Conservation (phyloP, 1,140 invertebrate species). For the Drosophila nigrodunni region DNA sequence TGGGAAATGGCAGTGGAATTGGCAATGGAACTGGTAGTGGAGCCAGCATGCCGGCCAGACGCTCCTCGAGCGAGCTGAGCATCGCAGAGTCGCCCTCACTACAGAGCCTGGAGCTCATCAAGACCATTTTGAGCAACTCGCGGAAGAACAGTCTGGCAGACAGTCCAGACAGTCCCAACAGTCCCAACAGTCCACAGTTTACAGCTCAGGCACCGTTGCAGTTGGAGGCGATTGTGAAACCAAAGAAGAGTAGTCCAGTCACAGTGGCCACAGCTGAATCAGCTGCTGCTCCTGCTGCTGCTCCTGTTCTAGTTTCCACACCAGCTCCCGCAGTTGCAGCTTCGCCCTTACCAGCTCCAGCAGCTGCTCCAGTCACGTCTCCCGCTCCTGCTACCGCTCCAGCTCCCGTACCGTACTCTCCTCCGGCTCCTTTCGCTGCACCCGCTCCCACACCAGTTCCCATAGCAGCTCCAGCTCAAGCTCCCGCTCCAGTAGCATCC, state of each 20-base stretch:
- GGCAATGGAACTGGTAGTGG: too few relatives aligned
- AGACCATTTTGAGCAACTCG: conserved; percentile 76
- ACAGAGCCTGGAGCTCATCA: conserved; percentile 81
- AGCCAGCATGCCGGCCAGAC: conserved; percentile 48
- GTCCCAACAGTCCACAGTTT: conserved; percentile 25
- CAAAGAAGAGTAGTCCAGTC: conserved; percentile 59
- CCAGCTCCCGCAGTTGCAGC: background rate
- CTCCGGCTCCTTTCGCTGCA: too few relatives aligned
- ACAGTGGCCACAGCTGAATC: background rate
- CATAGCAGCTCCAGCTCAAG: too few relatives aligned
- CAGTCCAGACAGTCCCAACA: conserved; percentile 52
- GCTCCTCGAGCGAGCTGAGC: conserved; percentile 82
- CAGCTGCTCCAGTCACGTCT: background rate
- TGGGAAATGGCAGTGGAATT: conserved; percentile 3
- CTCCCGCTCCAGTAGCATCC: background rate
- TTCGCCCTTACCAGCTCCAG: background rate
- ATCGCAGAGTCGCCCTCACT: conserved; percentile 80
- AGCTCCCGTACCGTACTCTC: background rate
- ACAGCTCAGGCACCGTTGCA: background rate
- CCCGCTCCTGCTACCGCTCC: background rate
- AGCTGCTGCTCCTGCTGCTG: background rate
- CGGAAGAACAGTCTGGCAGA: conserved; percentile 75
- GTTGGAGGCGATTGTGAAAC: conserved; percentile 29
- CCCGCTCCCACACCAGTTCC: background rate
- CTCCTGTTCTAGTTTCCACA: background rate